These are phyloP conservation scores for Eristalinus aeneus DNA, from an alignment of 2,888 invertebrate species.

Conservation along the genomic window DNA sequence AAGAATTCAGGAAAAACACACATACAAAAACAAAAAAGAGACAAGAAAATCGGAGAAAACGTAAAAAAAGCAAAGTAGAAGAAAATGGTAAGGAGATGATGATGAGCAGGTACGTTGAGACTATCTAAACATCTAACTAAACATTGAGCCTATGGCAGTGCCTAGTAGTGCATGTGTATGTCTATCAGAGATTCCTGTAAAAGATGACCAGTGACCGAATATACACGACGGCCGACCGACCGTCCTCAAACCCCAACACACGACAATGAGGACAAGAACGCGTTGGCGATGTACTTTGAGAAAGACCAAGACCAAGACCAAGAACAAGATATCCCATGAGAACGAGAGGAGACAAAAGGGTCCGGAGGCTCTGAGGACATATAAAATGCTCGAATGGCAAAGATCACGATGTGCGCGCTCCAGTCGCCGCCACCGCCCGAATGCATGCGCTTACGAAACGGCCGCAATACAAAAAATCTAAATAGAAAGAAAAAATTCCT, in stretches of 20 bases:
- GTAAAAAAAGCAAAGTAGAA: neutral
- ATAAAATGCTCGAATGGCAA: constrained; percentile 55
- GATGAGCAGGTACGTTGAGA: constrained; percentile 46
- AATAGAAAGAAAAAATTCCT: constrained; percentile 13
- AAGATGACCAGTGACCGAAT: constrained; percentile 56
- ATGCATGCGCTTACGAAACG: constrained; percentile 27
- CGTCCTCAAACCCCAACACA: neutral
- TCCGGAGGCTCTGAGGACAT: constrained; percentile 20
- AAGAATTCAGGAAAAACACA: constrained; percentile 2
- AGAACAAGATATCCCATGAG: neutral
- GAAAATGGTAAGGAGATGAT: constrained; percentile 12
- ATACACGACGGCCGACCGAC: constrained; percentile 27
- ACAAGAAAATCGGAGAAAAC: too few species aligned
- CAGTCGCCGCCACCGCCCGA: constrained; percentile 17
- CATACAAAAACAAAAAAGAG: neutral
- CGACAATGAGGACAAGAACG: constrained; percentile 43
- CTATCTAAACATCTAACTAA: constrained; percentile 60
- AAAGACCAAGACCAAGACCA: neutral
- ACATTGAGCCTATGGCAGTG: constrained; percentile 37
- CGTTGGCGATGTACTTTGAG: constrained; percentile 30
- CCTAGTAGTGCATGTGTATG: constrained; percentile 9
- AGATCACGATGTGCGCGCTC: constrained; percentile 48
- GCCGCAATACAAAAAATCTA: neutral
- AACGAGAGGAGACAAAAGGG: neutral
- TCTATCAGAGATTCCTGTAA: constrained; percentile 41